Conservation (phyloP, 2,113 vertebrate species). For the Cyanoliseus patagonus region DNA sequence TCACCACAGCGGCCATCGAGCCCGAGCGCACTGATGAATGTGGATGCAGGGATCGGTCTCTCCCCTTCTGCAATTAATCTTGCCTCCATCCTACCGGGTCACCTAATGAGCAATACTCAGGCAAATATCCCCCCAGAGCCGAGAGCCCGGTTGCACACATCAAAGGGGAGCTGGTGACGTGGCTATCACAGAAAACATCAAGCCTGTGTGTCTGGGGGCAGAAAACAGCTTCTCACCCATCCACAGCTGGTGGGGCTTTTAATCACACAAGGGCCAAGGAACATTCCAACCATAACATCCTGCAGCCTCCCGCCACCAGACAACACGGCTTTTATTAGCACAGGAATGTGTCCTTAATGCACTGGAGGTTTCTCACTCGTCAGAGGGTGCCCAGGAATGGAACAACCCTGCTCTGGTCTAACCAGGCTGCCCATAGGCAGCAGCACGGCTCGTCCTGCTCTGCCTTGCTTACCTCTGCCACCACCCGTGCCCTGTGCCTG, state of each 20-base stretch:
- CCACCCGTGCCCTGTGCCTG: not conserved
- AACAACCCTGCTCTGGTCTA: fast-evolving
- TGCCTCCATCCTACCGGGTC: not conserved
- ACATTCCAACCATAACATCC: conserved; percentile 68
- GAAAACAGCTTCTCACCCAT: not conserved
- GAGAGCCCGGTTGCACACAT: not conserved
- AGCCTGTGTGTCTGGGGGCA: not conserved
- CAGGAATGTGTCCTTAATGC: conserved; percentile 52
- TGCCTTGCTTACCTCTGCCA: not conserved
- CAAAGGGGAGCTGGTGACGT: conserved; percentile 39
- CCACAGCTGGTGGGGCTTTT: conserved; percentile 43
- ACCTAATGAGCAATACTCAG: not conserved
- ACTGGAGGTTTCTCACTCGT: not conserved
- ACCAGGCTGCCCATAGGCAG: not conserved
- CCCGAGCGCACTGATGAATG: not conserved
- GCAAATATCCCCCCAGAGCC: not conserved
- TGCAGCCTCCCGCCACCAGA: conserved; percentile 50
- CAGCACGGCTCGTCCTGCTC: fast-evolving
- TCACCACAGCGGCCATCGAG: not conserved
- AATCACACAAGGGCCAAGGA: not conserved
- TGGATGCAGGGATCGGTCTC: not conserved
- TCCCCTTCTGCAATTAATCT: not conserved
- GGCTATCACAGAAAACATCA: conserved; percentile 25
- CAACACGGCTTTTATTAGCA: not conserved
- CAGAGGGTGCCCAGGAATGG: not conserved